Percentiles rank a stretch among this genome's conserved stretches.
phyloP scores from a whole-genome alignment of 2,888 invertebrate genomes.

The Deilephila elpenor region DNA sequence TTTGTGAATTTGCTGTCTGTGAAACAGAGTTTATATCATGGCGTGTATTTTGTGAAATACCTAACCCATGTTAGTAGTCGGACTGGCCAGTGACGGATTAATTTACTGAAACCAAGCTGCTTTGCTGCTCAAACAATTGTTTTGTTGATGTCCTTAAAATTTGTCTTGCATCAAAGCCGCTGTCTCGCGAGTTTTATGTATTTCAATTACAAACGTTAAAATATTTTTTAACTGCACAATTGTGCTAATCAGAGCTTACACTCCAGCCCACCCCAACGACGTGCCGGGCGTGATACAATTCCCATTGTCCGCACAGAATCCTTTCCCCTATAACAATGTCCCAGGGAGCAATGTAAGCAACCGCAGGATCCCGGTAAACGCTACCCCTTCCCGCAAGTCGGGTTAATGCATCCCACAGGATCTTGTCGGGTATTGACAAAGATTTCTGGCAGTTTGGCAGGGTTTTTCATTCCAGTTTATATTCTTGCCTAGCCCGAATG shows the following conservation, averaged over 20 bases:
- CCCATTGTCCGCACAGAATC: conserved; percentile 26
- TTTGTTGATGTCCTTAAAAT: too few relatives aligned
- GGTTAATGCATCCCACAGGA: conserved; percentile 29
- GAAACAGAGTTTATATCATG: background rate
- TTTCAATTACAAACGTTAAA: too few relatives aligned
- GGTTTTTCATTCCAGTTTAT: conserved; percentile 22
- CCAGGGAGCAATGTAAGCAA: conserved; percentile 31
- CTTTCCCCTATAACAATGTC: conserved; percentile 30
- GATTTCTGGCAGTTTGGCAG: conserved; percentile 21
- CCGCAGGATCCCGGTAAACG: conserved; percentile 30
- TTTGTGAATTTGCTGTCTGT: background rate
- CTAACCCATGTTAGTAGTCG: too few relatives aligned
- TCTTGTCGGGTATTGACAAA: conserved; percentile 20
- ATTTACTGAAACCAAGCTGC: too few relatives aligned
- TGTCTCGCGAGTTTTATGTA: too few relatives aligned
- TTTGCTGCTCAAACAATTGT: too few relatives aligned
- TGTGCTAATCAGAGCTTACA: background rate
- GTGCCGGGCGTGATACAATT: background rate
- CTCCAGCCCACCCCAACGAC: background rate
- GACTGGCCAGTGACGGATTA: too few relatives aligned
- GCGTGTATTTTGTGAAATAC: too few relatives aligned
- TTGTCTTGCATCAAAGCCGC: too few relatives aligned
- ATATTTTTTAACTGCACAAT: background rate
- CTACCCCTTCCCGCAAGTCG: conserved; percentile 29
- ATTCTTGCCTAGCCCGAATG: background rate